Evolutionary conservation across 2,888 invertebrate genomes (phyloP).

Genomic region (Bombylius major): DNA sequence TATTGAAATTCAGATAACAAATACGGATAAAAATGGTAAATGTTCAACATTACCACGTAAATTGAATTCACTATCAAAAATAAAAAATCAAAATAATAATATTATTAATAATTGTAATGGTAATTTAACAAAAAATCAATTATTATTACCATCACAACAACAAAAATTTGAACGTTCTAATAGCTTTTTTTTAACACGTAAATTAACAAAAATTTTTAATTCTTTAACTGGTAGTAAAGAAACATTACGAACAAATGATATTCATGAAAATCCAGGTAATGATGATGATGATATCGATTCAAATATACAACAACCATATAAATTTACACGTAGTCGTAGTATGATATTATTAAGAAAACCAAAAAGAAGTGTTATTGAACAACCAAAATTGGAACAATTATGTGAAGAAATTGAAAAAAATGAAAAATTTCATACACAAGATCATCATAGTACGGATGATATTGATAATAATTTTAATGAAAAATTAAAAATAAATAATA

Average conservation of each 20-base stretch:
- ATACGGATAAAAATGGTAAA: background rate
- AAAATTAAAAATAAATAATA: background rate
- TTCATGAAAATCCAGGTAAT: background rate
- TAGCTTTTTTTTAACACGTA: slow-evolving; percentile 32
- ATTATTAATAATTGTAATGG: background rate
- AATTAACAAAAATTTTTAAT: slow-evolving; percentile 29
- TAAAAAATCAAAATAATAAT: background rate
- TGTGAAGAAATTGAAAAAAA: slow-evolving; percentile 31
- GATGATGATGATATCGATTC: background rate
- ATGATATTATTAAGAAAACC: slow-evolving; percentile 31
- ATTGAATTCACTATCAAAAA: background rate
- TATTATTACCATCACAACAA: background rate
- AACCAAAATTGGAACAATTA: slow-evolving; percentile 33
- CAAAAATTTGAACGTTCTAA: slow-evolving; percentile 32
- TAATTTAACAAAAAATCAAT: background rate
- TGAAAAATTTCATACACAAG: slow-evolving; percentile 20
- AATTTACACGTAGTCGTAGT: slow-evolving; percentile 33
- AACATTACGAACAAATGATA: slow-evolving; percentile 22
- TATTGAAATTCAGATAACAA: no score
- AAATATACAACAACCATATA: slow-evolving; percentile 17
- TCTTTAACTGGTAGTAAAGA: slow-evolving; percentile 34
- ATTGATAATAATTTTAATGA: background rate
- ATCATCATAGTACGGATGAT: background rate
- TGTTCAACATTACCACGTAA: background rate
- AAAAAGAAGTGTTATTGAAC: slow-evolving; percentile 32